Evolutionary conservation across 2,113 vertebrate species (phyloP).

Genomic region (Microcebus ravelobensis): DNA sequence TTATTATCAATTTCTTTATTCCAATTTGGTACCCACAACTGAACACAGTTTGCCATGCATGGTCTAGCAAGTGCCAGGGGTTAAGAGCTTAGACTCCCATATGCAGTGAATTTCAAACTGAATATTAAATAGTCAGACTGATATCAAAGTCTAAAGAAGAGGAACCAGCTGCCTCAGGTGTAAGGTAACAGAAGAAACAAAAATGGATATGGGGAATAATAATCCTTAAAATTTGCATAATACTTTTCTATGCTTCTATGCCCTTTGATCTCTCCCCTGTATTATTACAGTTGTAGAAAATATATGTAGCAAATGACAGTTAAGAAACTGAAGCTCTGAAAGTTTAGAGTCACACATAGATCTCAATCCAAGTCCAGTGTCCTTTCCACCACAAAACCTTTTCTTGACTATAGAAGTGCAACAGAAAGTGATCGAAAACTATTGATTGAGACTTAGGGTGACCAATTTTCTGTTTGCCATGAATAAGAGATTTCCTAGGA

Average conservation of each 20-base stretch:
- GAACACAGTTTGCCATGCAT: not conserved
- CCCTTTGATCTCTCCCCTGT: not conserved
- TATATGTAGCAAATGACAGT: not conserved
- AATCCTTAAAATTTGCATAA: not conserved
- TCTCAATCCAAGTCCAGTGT: not conserved
- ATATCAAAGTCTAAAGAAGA: not conserved
- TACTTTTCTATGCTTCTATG: not conserved
- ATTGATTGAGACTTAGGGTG: not conserved
- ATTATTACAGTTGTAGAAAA: not conserved
- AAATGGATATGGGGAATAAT: not conserved
- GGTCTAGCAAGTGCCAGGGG: too few relatives aligned
- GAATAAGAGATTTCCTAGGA: not conserved
- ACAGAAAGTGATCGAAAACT: not conserved
- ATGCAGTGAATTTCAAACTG: not conserved
- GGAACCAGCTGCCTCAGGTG: not conserved
- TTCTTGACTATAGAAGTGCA: not conserved
- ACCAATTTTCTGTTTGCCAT: not conserved
- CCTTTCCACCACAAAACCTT: not conserved
- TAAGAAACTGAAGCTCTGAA: not conserved
- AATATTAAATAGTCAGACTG: not conserved
- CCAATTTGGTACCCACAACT: not conserved
- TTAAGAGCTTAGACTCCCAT: not conserved
- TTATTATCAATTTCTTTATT: not conserved
- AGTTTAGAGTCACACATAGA: not conserved
- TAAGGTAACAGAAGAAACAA: not conserved